Base-by-base conservation (phyloP, 1,140 invertebrate species). In the Diachasmimorpha longicaudata region DNA sequence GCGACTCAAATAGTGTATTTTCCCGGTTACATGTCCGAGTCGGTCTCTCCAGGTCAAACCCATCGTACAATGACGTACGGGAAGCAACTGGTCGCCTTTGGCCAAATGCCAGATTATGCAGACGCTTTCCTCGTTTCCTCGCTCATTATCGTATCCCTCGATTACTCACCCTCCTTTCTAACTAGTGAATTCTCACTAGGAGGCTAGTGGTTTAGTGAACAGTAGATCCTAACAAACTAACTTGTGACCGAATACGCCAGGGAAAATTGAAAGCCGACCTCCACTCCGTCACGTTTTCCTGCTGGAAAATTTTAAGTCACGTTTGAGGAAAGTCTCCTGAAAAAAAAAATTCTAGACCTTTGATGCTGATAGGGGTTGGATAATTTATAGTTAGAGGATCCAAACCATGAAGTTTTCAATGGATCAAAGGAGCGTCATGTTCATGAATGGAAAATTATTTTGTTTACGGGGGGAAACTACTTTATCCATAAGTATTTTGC, bases 71-170 rank as follows among this genome's bases (percentile, higher is more conserved):
- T 82, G 83, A 83, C 79, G 79, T 81, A 81, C 76, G 71, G 72
- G 79, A 81, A 86, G 86, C 86, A 87, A 87, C 86, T 86, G 81
- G 86, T 86, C 83, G 84, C 79, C 81, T 86, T 86, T 87, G 86
- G 86, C 85, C 63, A 58, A 13, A 68, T n/a, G 84, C 86, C 86
- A 87, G 81, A 84, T 85, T 83, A 86, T 84, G 85, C 79, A 82
- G 73, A 77, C 79, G 72, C 77, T 82, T 80, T 82, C 74, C 58
- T 81, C 75, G 46, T 67, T 55, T 19, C 63, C 46, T 75, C 77
- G 69, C 79, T 84, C 81, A 82, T 84, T 84, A 82, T 78, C 75
- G 71, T 77, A 81, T 80, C 44, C 37, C 68, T 42, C 39, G 68
- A 78, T 75, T 74, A 67, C 21, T 67, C 55, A 67, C 58, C 37